These are phyloP conservation scores for Staurois parvus DNA, from an alignment of 2,797 vertebrate species.

Conservation along the genomic window DNA sequence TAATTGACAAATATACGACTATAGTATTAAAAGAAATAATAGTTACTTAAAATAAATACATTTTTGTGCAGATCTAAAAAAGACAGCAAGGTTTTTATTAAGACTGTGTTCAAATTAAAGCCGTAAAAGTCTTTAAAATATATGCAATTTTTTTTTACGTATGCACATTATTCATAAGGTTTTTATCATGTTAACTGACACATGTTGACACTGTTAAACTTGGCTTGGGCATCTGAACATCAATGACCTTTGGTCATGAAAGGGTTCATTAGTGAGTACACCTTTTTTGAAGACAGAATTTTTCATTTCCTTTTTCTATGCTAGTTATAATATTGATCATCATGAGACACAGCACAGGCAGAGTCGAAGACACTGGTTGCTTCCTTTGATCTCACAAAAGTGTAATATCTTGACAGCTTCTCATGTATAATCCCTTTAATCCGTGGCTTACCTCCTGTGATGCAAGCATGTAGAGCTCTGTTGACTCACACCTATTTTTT, in stretches of 20 bases:
- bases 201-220: not conserved
- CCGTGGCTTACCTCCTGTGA: not conserved
- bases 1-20: too few species aligned
- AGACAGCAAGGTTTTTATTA: too few species aligned
- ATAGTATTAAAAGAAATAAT: too few species aligned
- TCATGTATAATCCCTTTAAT: not conserved
- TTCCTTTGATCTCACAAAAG: not conserved
- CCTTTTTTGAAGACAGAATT: not conserved
- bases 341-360: not conserved
- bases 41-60: too few species aligned
- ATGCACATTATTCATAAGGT: too few species aligned
- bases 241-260: not conserved
- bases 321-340: conserved; percentile 1
- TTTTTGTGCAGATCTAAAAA: too few species aligned
- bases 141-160: too few species aligned
- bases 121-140: too few species aligned
- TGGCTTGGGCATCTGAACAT: not conserved
- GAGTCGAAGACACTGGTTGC: not conserved
- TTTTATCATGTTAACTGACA: too few species aligned
- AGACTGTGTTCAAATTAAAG: too few species aligned
- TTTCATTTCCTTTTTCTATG: not conserved
- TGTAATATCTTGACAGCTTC: not conserved
- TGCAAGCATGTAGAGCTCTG: not conserved
- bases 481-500: not conserved
- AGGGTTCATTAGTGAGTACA: not conserved